A percentile compares a stretch with the other conserved stretches of the same genome.
These are phyloP conservation scores for Coptodon bakossiorum DNA, from an alignment of 2,113 vertebrate species.

Conservation along the genomic window DNA sequence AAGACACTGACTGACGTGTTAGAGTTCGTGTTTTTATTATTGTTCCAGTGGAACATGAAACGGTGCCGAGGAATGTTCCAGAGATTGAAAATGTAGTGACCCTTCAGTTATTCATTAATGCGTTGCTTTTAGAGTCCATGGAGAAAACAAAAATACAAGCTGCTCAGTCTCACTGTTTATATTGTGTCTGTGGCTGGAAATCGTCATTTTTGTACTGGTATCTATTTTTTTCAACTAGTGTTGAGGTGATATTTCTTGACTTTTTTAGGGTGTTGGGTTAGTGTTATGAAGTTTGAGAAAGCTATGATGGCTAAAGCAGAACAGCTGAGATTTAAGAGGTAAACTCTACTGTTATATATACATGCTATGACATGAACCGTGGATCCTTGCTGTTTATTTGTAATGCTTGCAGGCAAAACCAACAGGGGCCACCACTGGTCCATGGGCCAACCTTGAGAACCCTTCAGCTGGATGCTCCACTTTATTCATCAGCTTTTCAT, in stretches of 20 bases:
- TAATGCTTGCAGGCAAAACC: not conserved
- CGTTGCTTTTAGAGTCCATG: not conserved
- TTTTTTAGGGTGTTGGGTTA: not conserved
- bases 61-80: not conserved
- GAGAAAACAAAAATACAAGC: not conserved
- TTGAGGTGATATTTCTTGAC: not conserved
- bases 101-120: not conserved
- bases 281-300: not conserved
- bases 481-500: not conserved
- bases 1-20: not conserved
- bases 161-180: accelerated
- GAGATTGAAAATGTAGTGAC: not conserved
- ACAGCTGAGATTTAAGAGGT: not conserved
- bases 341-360: not conserved
- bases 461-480: not conserved
- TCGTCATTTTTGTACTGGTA: not conserved
- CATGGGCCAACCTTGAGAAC: accelerated
- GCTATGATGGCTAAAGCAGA: not conserved
- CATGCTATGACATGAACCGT: not conserved
- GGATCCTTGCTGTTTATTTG: not conserved
- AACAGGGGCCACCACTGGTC: not conserved
- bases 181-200: not conserved
- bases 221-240: not conserved
- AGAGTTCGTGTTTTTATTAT: not conserved
- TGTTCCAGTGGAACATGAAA: not conserved